Evolutionary conservation across 1,140 invertebrate species (phyloP), one percentile per base, ranked within the genome.

Genomic region (Platorchestia sp.): DNA sequence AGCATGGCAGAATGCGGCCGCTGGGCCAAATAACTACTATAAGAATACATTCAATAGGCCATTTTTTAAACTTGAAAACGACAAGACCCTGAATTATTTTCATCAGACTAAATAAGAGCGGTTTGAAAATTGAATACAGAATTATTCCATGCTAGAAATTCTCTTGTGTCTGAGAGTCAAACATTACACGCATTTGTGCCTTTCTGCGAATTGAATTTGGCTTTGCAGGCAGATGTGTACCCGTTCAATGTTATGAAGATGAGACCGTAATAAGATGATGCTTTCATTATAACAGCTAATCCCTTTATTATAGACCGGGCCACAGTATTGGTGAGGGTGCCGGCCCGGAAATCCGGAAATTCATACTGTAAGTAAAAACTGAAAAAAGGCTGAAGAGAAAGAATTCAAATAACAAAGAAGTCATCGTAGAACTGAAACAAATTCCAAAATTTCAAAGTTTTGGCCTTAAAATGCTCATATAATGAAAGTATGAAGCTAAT

Each of bases 181-280:
- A 75, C 14, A 75, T 75, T 10, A 1, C 59, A 36, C 7, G 59
- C n/a, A n/a, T 36, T 75, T 14, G 59, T 36, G 27, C 59, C 36
- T 75, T 75, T 75, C 59, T 75, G 59, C 59, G 59, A 75, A 75
- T 75, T 75, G 59, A 75, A 75, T 75, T 75, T 75, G 59, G 59
- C 14, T 75, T 75, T 75, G 59, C 27, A 75, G 59, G 59, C 59
- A 75, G 59, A 75, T 10, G 59, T 75, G 59, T 75, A 75, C 59
- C 59, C 36, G 59, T 75, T 75, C 59, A 75, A 75, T 75, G 36
- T 75, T 75, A 75, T 14, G 59, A 14, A 75, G 59, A 75, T 75
- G 59, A 75, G 59, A 75, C 59, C 36, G 59, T 75, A 75, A 75
- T 75, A 75, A 36, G 59, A 75, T 75, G 59, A 75, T 75, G 59